These are phyloP conservation scores for Drosophila anomalipes DNA, from an alignment of 2,888 invertebrate genomes.

Conservation along the genomic window DNA sequence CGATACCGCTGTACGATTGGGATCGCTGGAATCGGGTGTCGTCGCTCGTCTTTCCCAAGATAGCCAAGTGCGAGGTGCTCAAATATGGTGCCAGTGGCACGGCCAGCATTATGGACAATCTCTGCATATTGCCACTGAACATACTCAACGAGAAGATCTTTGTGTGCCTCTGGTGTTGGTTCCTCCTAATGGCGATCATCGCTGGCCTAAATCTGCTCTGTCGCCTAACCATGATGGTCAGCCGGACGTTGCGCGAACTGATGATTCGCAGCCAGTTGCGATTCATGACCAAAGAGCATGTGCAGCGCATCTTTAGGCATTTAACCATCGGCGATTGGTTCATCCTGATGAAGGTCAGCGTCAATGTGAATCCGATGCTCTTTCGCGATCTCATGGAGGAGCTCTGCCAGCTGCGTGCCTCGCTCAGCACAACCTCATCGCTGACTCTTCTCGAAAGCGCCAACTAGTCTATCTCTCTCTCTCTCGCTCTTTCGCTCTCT, in stretches of 20 bases:
- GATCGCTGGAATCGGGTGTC: slow-evolving; percentile 82
- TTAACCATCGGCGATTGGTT: slow-evolving; percentile 91
- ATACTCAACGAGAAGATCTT: slow-evolving; percentile 93
- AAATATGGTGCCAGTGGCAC: slow-evolving; percentile 94
- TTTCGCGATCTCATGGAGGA: slow-evolving; percentile 89
- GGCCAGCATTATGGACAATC: slow-evolving; percentile 91
- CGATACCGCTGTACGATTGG: slow-evolving; percentile 82
- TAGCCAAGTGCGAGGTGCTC: slow-evolving; percentile 95
- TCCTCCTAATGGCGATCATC: slow-evolving; percentile 88
- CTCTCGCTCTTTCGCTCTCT: not conserved
- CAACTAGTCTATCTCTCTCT: slow-evolving; percentile 25
- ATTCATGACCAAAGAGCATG: slow-evolving; percentile 73
- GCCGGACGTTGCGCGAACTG: slow-evolving; percentile 73
- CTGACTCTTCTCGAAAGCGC: slow-evolving; percentile 60
- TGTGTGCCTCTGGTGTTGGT: slow-evolving; percentile 91
- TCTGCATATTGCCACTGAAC: slow-evolving; percentile 91
- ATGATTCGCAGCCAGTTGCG: slow-evolving; percentile 79
- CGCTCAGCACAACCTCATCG: slow-evolving; percentile 49
- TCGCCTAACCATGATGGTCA: slow-evolving; percentile 88
- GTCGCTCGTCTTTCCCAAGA: slow-evolving; percentile 86
- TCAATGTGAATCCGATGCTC: slow-evolving; percentile 90
- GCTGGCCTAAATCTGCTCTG: slow-evolving; percentile 89
- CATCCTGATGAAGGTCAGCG: slow-evolving; percentile 90
- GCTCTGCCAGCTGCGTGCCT: slow-evolving; percentile 80
- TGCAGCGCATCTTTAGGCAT: slow-evolving; percentile 68